Conservation (phyloP, 2,113 vertebrate genomes). For the Pionites leucogaster region DNA sequence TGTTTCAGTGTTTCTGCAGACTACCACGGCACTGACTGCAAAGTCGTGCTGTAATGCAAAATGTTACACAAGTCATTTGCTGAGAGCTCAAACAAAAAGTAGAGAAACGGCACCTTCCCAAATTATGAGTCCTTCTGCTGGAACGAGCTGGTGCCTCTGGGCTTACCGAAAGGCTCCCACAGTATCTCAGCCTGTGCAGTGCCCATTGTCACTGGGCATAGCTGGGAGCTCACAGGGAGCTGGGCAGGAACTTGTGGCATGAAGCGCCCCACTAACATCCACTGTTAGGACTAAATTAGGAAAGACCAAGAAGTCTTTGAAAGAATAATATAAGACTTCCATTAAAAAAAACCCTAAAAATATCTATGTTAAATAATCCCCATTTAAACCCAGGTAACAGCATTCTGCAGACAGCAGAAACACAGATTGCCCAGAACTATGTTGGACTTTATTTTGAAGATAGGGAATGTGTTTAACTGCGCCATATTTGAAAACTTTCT, state of each 20-base stretch:
- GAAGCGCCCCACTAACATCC: neutral
- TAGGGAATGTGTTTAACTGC: neutral
- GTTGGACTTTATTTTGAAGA: neutral
- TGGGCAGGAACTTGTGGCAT: neutral
- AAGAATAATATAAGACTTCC: neutral
- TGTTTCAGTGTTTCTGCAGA: neutral
- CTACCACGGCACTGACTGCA: neutral
- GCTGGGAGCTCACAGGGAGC: neutral
- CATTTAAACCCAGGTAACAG: neutral
- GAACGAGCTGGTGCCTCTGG: neutral
- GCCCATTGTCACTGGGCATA: accelerated
- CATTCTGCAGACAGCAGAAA: neutral
- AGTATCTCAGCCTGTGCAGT: neutral
- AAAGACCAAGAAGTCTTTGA: neutral
- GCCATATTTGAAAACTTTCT: neutral
- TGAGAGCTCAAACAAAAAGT: neutral
- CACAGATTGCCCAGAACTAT: neutral
- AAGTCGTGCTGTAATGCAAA: neutral
- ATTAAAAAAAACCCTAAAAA: neutral
- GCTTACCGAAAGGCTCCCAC: neutral
- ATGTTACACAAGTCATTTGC: neutral
- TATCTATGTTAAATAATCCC: neutral
- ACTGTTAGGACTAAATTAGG: too few relatives aligned
- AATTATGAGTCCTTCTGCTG: neutral
- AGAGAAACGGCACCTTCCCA: neutral